Evolutionary conservation across 2,113 vertebrate species (phyloP).

Genomic region (Piprites chloris): DNA sequence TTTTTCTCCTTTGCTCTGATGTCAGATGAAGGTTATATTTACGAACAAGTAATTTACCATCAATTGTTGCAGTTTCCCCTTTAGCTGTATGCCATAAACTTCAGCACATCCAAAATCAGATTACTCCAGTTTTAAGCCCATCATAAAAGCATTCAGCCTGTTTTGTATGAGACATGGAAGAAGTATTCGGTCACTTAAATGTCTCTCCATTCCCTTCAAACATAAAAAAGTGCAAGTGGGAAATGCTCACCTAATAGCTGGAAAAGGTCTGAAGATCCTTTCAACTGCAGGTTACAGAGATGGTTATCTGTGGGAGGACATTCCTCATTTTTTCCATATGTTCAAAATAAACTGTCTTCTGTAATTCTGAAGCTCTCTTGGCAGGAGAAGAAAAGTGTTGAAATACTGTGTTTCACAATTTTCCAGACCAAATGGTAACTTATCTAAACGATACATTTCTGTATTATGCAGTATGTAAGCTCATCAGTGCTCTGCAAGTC

Average conservation of each 20-base stretch:
- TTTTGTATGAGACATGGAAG: background rate
- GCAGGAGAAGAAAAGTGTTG: slow-evolving; percentile 45
- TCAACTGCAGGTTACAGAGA: slow-evolving; percentile 17
- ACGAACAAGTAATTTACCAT: background rate
- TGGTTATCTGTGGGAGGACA: slow-evolving; percentile 11
- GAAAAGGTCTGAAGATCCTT: slow-evolving; percentile 24
- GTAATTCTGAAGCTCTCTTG: slow-evolving; percentile 26
- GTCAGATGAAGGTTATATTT: background rate
- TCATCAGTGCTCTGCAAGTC: background rate
- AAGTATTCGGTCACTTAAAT: background rate
- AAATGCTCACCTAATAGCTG: slow-evolving; percentile 19
- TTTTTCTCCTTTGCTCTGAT: background rate
- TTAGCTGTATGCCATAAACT: background rate
- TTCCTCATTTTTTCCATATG: slow-evolving; percentile 43
- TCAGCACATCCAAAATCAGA: background rate
- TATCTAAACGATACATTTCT: background rate
- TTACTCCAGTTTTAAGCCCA: background rate
- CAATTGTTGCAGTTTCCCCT: background rate
- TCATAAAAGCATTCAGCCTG: background rate
- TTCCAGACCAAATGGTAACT: slow-evolving; percentile 43
- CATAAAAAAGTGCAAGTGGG: background rate
- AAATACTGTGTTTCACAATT: slow-evolving; percentile 56
- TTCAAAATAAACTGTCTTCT: slow-evolving; percentile 25
- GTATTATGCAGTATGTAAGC: background rate
- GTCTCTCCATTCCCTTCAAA: background rate